A percentile compares a stretch with the other conserved stretches of the same genome.
Conservation (phyloP, 2,888 invertebrate genomes). For the Gerris lacustris region DNA sequence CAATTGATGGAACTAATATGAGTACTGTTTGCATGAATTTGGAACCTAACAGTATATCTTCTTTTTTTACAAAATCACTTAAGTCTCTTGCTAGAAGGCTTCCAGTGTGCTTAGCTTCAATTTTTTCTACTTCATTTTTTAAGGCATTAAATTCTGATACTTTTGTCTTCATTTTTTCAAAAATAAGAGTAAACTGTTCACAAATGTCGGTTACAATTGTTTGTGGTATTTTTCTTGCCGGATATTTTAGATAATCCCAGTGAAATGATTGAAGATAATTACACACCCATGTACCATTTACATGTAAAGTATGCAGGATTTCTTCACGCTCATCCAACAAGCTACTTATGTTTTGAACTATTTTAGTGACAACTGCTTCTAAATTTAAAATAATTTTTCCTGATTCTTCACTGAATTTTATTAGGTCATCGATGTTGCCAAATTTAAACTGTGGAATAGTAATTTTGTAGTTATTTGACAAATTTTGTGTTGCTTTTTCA, state of each 20-base stretch:
- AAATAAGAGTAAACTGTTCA: neutral
- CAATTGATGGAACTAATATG: constrained; percentile 8
- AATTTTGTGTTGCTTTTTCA: neutral
- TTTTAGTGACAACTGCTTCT: neutral
- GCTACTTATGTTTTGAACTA: neutral
- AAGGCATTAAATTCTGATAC: neutral
- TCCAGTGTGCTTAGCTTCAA: constrained; percentile 6
- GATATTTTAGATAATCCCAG: constrained; percentile 4
- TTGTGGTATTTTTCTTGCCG: neutral
- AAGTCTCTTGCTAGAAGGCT: neutral
- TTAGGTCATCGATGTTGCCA: neutral
- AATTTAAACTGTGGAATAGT: neutral
- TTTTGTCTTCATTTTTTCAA: neutral
- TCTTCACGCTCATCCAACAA: neutral
- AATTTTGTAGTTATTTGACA: neutral
- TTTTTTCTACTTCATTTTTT: constrained; percentile 10
- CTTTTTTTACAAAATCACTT: constrained; percentile 12
- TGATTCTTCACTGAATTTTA: constrained; percentile 1
- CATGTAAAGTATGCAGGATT: neutral
- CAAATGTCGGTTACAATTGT: neutral
- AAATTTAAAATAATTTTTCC: neutral
- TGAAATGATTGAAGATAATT: constrained; percentile 2
- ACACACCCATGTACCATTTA: neutral
- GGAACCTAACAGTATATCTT: neutral
- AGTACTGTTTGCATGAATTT: neutral